These are phyloP conservation scores for Conus ventricosus DNA, from an alignment of 1,140 invertebrate genomes.

Conservation along the genomic window DNA sequence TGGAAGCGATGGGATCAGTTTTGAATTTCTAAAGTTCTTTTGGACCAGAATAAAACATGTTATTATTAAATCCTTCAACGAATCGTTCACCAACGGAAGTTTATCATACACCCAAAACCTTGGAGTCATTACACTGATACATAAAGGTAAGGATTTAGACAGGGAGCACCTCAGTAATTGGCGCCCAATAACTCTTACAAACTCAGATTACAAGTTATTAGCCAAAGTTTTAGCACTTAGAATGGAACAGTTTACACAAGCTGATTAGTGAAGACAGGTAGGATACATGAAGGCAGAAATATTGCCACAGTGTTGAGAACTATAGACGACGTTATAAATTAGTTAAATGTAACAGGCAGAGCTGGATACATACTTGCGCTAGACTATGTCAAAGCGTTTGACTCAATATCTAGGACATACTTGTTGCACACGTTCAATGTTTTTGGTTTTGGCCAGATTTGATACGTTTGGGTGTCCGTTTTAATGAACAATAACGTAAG, in stretches of 20 bases:
- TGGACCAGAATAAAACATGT: constrained; percentile 9
- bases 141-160: not conserved
- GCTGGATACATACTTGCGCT: not conserved
- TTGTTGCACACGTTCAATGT: not conserved
- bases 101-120: too few species aligned
- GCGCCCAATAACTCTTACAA: constrained; percentile 20
- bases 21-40: constrained; percentile 34
- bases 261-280: not conserved
- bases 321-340: not conserved
- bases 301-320: not conserved
- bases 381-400: constrained; percentile 5
- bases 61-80: constrained; percentile 20
- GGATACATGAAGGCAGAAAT: constrained; percentile 9
- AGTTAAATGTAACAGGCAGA: not conserved
- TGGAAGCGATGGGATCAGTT: constrained; percentile 25
- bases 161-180: constrained; percentile 19
- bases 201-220: constrained; percentile 16
- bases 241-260: not conserved
- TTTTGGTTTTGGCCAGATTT: constrained; percentile 6
- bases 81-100: too few species aligned
- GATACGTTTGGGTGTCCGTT: not conserved
- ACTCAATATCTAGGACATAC: not conserved
- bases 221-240: constrained; percentile 15
- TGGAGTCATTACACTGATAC: too few species aligned
- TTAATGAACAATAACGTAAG: not conserved